These are phyloP conservation scores for Chrysochloris asiatica DNA, from an alignment of 2,113 vertebrate species.

Conservation along the genomic window DNA sequence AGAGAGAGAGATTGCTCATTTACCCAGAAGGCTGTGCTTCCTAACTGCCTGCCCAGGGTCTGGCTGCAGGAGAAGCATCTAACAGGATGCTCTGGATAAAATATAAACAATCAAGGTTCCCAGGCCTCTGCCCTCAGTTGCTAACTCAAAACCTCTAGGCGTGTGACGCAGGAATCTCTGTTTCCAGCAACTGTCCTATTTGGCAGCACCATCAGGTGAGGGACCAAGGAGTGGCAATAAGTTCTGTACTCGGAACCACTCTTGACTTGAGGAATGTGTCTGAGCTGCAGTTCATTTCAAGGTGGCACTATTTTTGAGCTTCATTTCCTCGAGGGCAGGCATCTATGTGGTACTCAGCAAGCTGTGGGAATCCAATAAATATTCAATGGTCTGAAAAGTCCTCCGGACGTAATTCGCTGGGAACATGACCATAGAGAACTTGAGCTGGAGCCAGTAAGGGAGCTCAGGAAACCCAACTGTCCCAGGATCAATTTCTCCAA, in stretches of 20 bases:
- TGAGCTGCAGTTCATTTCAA: neutral
- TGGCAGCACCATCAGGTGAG: accelerated
- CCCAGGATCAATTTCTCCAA: neutral
- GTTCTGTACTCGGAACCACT: neutral
- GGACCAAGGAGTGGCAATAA: too few species aligned
- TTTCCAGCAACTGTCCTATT: neutral
- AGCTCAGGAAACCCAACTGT: neutral
- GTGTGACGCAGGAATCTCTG: neutral
- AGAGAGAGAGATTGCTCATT: neutral
- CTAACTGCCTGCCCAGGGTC: neutral
- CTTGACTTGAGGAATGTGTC: neutral
- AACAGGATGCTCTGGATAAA: too few species aligned
- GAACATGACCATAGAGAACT: neutral
- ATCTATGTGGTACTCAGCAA: neutral
- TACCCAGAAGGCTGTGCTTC: neutral
- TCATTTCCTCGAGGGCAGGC: conserved; percentile 43
- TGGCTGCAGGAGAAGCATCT: neutral
- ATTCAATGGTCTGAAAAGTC: conserved; percentile 42
- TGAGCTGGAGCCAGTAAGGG: conserved; percentile 15
- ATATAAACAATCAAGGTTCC: too few species aligned
- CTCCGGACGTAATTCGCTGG: conserved; percentile 46
- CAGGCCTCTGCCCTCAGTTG: neutral
- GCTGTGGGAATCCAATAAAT: conserved; percentile 59
- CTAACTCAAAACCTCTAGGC: neutral
- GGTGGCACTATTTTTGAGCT: neutral